These are phyloP conservation scores for Aphelinus certus DNA, from an alignment of 1,140 invertebrate species.

Conservation along the genomic window DNA sequence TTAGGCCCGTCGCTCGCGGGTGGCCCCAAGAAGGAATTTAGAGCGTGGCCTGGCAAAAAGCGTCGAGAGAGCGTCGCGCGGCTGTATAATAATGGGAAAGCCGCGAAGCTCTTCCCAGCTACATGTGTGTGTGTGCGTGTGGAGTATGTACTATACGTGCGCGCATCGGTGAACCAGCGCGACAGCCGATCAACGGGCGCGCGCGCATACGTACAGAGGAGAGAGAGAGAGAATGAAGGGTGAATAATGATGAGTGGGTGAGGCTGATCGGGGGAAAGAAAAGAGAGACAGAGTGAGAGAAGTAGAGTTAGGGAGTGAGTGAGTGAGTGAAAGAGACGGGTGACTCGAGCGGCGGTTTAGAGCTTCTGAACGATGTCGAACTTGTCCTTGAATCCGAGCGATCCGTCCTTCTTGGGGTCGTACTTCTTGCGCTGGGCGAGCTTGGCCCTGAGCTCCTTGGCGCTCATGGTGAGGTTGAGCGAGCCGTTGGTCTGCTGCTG, in stretches of 20 bases:
- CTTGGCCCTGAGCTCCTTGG: constrained; percentile 86
- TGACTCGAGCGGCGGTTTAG: constrained; percentile 56
- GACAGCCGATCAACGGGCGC: no score
- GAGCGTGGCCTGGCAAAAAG: no score
- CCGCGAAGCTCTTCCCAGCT: no score
- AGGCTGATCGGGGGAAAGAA: not conserved
- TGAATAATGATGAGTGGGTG: no score
- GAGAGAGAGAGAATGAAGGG: not conserved
- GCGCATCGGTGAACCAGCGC: no score
- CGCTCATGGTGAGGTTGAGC: constrained; percentile 86
- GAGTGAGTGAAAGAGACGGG: not conserved
- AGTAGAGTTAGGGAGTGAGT: not conserved
- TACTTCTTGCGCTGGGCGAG: constrained; percentile 85
- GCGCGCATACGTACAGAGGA: not conserved
- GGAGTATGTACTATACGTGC: no score
- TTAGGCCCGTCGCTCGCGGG: no score
- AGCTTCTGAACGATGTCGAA: constrained; percentile 92
- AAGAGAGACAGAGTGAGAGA: not conserved
- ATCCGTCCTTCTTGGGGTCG: constrained; percentile 84
- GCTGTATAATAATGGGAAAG: no score
- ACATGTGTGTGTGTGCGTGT: no score
- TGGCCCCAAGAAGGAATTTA: no score
- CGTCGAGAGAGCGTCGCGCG: no score
- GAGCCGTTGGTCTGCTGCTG: constrained; percentile 49
- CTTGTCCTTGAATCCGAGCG: constrained; percentile 89